Evolutionary conservation across 1,140 invertebrate genomes (phyloP).

Genomic region (Drosophila mojavensis): DNA sequence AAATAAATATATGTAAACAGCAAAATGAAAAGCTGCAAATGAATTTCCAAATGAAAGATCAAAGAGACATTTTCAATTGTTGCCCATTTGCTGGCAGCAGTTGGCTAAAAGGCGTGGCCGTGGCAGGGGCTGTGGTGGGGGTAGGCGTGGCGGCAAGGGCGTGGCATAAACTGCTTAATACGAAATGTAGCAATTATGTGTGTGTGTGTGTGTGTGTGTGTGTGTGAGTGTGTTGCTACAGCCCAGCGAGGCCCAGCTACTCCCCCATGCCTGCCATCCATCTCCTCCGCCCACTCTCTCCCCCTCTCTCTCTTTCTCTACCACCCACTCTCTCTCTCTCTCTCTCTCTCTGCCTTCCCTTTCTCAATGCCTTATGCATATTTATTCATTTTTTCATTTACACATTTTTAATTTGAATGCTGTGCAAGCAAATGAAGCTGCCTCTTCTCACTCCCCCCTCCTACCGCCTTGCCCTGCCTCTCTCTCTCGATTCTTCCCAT

Average conservation of each 20-base stretch:
- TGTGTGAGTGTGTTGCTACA: slow-evolving; percentile 38
- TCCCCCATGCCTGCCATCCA: background rate
- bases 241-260: background rate
- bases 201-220: slow-evolving; percentile 24
- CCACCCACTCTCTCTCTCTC: background rate
- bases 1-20: slow-evolving; percentile 19
- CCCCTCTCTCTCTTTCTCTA: background rate
- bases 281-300: background rate
- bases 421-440: slow-evolving; percentile 40
- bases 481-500: no score
- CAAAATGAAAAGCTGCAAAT: slow-evolving; percentile 35
- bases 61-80: slow-evolving; percentile 77
- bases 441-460: no score
- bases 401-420: slow-evolving; percentile 79
- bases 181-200: slow-evolving; percentile 77
- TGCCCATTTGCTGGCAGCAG: slow-evolving; percentile 73
- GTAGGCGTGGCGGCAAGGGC: slow-evolving; percentile 27
- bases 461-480: background rate
- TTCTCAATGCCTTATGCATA: slow-evolving; percentile 43
- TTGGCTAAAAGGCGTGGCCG: slow-evolving; percentile 13
- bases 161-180: slow-evolving; percentile 65
- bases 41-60: slow-evolving; percentile 79
- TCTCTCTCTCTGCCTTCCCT: background rate
- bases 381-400: slow-evolving; percentile 81
- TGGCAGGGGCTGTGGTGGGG: background rate